Percentiles rank a stretch among this genome's conserved stretches.
Conservation (phyloP, 2,797 vertebrate genomes). For the Pangasius djambal region DNA sequence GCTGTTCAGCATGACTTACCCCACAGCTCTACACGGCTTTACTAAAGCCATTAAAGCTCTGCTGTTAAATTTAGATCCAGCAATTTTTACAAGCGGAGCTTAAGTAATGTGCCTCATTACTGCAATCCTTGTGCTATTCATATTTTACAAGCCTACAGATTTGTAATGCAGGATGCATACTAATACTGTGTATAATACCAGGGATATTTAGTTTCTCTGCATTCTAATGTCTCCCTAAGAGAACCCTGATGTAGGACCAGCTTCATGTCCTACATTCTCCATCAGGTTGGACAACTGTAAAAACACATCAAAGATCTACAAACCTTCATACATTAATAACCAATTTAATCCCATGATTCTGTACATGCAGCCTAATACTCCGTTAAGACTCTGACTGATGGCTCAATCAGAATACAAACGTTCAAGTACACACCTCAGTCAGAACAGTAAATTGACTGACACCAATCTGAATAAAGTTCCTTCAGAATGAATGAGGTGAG, state of each 20-base stretch:
- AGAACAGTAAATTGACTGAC: background rate
- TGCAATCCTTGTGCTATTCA: background rate
- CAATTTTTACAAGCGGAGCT: constrained; percentile 24
- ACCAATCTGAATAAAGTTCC: background rate
- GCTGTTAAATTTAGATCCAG: constrained; percentile 33
- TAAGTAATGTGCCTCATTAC: constrained; percentile 7
- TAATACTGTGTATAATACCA: background rate
- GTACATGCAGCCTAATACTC: background rate
- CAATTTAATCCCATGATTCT: background rate
- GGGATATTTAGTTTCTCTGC: background rate
- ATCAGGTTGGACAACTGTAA: background rate
- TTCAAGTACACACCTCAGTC: background rate
- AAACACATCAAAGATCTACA: background rate
- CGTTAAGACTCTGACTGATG: background rate
- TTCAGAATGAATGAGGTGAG: background rate
- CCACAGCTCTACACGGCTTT: constrained; percentile 28
- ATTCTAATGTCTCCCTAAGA: background rate
- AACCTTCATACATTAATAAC: background rate
- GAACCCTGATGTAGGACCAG: background rate
- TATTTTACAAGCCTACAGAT: background rate
- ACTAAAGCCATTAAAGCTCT: constrained; percentile 36
- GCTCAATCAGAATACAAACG: background rate
- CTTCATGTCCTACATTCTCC: background rate
- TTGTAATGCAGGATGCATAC: background rate
- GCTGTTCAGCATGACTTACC: constrained; percentile 23